These are phyloP conservation scores for Micronisus gabar DNA, from an alignment of 2,113 vertebrate genomes.

Conservation along the genomic window DNA sequence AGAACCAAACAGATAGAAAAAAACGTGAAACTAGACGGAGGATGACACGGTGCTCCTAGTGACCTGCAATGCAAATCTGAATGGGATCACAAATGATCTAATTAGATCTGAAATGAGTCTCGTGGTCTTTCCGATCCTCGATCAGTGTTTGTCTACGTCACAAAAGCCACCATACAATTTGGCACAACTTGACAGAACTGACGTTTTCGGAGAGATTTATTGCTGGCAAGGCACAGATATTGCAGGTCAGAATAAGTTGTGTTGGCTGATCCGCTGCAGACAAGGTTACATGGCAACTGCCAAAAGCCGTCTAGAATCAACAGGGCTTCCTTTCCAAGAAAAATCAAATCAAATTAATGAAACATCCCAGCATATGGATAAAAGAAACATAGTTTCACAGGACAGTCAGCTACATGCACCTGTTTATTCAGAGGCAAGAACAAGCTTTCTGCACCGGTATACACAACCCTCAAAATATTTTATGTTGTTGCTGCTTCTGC, in stretches of 20 bases:
- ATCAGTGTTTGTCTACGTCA: conserved; percentile 18
- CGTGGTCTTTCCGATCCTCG: background rate
- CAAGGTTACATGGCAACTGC: background rate
- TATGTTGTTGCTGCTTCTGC: background rate
- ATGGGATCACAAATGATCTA: background rate
- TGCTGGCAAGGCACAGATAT: background rate
- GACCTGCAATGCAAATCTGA: background rate
- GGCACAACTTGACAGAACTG: conserved; percentile 8
- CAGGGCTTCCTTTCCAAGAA: background rate
- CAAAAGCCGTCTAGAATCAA: background rate
- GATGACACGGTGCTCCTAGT: background rate
- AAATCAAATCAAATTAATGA: background rate
- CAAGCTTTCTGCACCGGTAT: background rate
- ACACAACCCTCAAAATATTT: background rate
- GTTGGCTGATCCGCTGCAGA: background rate
- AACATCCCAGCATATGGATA: background rate
- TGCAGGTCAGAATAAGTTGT: background rate
- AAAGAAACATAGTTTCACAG: background rate
- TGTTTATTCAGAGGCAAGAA: background rate
- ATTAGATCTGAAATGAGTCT: background rate
- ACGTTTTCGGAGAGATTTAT: background rate
- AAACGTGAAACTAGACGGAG: background rate
- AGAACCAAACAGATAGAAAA: background rate
- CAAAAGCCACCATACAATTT: background rate
- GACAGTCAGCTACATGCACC: background rate